Evolutionary conservation across 2,797 vertebrate species (phyloP).

Genomic region (Delichon dasypus): DNA sequence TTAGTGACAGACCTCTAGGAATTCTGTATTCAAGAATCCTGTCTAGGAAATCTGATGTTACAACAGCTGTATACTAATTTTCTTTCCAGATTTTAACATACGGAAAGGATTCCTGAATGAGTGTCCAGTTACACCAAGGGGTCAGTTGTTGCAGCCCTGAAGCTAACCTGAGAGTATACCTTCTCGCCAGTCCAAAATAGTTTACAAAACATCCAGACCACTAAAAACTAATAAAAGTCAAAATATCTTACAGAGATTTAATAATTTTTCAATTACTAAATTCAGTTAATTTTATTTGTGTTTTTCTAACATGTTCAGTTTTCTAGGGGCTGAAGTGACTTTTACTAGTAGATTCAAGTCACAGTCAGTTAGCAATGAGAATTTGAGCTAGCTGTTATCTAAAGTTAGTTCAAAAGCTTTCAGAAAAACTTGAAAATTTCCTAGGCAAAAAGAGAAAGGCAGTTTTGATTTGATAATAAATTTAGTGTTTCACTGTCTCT

Average conservation of each 20-base stretch:
- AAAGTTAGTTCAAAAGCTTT: not conserved
- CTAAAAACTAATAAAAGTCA: not conserved
- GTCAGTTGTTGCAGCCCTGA: not conserved
- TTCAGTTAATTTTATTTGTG: not conserved
- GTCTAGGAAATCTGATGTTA: not conserved
- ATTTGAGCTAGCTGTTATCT: not conserved
- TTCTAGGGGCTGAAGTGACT: not conserved
- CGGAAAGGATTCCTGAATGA: not conserved
- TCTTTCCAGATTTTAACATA: not conserved
- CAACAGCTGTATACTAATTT: slow-evolving; percentile 27
- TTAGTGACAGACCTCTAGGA: not conserved
- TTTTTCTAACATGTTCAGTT: not conserved
- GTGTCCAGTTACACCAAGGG: not conserved
- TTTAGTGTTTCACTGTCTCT: not conserved
- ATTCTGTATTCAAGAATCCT: not conserved
- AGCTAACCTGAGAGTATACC: not conserved
- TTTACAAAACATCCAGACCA: not conserved
- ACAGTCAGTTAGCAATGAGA: not conserved
- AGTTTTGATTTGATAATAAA: not conserved
- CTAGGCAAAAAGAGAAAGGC: not conserved
- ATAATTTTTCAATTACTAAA: not conserved
- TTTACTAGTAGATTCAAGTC: not conserved
- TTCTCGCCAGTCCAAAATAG: not conserved
- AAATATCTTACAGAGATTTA: not conserved
- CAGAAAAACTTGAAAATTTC: not conserved